Percentiles rank a stretch among this genome's conserved stretches.
Conservation (phyloP, 2,113 vertebrate genomes). For the Periophthalmodon schlosseri region DNA sequence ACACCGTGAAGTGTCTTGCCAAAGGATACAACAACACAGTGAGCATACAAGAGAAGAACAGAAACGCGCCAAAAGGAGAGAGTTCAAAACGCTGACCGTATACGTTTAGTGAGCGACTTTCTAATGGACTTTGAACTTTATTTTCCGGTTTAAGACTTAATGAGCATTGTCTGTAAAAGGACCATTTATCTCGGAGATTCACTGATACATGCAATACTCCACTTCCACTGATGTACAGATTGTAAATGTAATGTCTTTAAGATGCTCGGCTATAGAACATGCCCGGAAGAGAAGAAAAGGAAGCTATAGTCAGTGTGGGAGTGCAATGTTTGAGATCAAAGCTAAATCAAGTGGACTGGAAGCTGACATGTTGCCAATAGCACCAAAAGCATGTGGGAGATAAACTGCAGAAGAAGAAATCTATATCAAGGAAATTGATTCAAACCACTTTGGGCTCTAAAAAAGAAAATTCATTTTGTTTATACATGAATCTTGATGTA, state of each 20-base stretch:
- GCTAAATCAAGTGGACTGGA: not conserved
- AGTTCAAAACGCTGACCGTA: not conserved
- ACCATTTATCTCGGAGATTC: not conserved
- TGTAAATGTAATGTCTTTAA: not conserved
- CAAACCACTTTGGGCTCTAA: not conserved
- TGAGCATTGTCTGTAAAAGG: not conserved
- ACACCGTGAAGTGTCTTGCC: too few relatives aligned
- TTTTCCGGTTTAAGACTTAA: conserved; percentile 5
- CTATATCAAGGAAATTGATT: not conserved
- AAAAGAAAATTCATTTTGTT: not conserved
- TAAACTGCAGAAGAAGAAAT: not conserved
- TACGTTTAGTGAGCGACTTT: not conserved
- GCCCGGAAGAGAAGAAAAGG: not conserved
- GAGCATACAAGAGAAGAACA: not conserved
- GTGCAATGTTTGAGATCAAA: not conserved
- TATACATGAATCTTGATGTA: not conserved
- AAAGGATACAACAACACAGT: not conserved
- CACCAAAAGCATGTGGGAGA: not conserved
- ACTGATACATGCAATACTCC: conserved; percentile 8
- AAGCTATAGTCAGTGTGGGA: not conserved
- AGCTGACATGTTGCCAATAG: conserved; percentile 1
- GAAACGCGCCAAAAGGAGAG: not conserved
- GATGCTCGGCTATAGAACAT: not conserved
- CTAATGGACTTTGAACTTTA: conserved; percentile 2
- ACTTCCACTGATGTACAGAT: conserved; percentile 15